A percentile compares a stretch with the other conserved stretches of the same genome.
These are phyloP conservation scores for Morpho achilles DNA, from an alignment of 2,888 invertebrate species.

Conservation along the genomic window DNA sequence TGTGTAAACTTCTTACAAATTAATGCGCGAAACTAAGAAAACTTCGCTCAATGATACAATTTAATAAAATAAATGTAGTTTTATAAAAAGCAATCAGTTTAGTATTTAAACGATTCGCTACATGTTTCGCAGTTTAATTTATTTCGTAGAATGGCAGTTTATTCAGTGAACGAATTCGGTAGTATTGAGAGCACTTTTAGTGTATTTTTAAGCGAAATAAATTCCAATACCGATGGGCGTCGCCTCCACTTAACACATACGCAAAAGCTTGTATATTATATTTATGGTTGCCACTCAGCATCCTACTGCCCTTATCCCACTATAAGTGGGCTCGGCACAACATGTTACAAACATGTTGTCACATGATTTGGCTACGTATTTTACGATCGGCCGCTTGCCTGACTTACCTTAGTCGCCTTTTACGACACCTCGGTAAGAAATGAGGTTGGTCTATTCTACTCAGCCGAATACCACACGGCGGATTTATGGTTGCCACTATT, in stretches of 20 bases:
- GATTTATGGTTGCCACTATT: not conserved
- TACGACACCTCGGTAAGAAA: too few species aligned
- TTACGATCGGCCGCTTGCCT: too few species aligned
- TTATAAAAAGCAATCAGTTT: slow-evolving; percentile 12
- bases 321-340: too few species aligned
- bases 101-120: slow-evolving; percentile 9
- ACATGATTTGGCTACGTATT: too few species aligned
- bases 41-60: too few species aligned
- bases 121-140: slow-evolving; percentile 17
- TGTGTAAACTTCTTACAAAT: too few species aligned
- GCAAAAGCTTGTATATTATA: slow-evolving; percentile 13
- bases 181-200: slow-evolving; percentile 21
- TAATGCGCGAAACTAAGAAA: too few species aligned
- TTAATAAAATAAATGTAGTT: slow-evolving; percentile 2
- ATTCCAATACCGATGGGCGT: slow-evolving; percentile 24
- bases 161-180: slow-evolving; percentile 24
- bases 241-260: slow-evolving; percentile 20
- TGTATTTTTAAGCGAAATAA: slow-evolving; percentile 29
- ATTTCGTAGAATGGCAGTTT: slow-evolving; percentile 21
- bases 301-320: too few species aligned
- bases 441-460: too few species aligned
- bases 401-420: too few species aligned
- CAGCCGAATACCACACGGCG: too few species aligned
- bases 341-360: too few species aligned
- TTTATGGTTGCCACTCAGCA: slow-evolving; percentile 3